Evolutionary conservation across 2,888 invertebrate genomes (phyloP).

Genomic region (Drosophila paranaensis): DNA sequence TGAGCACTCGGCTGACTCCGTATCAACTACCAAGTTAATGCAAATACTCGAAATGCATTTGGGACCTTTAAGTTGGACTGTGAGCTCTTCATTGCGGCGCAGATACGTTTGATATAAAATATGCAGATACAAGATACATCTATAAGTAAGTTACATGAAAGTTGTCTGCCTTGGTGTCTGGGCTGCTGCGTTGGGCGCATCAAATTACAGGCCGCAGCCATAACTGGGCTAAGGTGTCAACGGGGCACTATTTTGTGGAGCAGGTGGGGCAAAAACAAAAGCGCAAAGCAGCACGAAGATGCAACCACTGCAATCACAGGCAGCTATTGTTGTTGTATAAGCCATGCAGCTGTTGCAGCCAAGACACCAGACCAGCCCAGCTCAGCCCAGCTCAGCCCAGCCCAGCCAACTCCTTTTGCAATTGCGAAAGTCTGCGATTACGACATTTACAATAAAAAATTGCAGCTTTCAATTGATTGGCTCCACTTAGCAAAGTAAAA

Average conservation of each 20-base stretch:
- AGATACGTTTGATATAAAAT: slow-evolving; percentile 2
- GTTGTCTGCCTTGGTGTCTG: slow-evolving; percentile 52
- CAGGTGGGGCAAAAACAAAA: slow-evolving; percentile 34
- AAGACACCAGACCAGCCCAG: background rate
- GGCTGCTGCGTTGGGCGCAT: slow-evolving; percentile 45
- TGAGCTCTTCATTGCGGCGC: slow-evolving; percentile 18
- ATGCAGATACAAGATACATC: slow-evolving; percentile 14
- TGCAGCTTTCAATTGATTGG: slow-evolving; percentile 66
- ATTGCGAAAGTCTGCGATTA: slow-evolving; percentile 55
- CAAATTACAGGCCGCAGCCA: slow-evolving; percentile 55
- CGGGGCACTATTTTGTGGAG: slow-evolving; percentile 32
- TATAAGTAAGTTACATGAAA: slow-evolving; percentile 39
- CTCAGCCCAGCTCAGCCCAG: background rate
- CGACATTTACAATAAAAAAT: slow-evolving; percentile 20
- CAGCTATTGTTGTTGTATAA: slow-evolving; percentile 13
- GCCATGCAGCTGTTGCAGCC: slow-evolving; percentile 9
- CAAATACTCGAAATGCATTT: slow-evolving; percentile 29
- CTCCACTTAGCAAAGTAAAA: slow-evolving; percentile 61
- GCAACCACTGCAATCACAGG: slow-evolving; percentile 15
- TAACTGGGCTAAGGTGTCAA: slow-evolving; percentile 77
- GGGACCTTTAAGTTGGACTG: background rate
- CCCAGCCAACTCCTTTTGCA: slow-evolving; percentile 8
- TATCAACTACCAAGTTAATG: slow-evolving; percentile 25
- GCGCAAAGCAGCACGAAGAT: slow-evolving; percentile 23
- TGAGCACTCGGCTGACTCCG: slow-evolving; percentile 21